A percentile compares a stretch with the other conserved stretches of the same genome.
Evolutionary conservation across 1,140 invertebrate species (phyloP).

Genomic region (Drosophila subpulchrella): DNA sequence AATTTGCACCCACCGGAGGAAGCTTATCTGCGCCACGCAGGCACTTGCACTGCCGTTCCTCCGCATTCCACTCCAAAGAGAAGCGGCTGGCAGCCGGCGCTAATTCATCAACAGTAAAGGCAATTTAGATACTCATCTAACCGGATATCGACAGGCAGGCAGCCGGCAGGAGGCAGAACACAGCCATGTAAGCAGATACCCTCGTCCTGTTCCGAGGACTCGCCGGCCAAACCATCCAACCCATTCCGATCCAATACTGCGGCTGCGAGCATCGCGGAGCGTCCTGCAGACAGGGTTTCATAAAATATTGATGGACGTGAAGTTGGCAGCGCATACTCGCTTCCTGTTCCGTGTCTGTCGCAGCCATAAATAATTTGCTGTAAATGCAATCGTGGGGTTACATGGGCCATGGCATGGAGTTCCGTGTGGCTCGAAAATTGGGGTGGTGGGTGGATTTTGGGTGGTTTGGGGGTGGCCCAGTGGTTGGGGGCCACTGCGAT

Average conservation of each 20-base stretch:
- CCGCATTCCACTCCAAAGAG: slow-evolving; percentile 7
- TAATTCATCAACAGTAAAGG: slow-evolving; percentile 83
- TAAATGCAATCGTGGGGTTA: slow-evolving; percentile 80
- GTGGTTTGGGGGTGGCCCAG: not conserved
- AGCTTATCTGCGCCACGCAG: slow-evolving; percentile 63
- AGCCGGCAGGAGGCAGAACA: slow-evolving; percentile 34
- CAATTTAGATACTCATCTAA: slow-evolving; percentile 83
- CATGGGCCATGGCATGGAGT: slow-evolving; percentile 58
- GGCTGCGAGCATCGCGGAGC: slow-evolving; percentile 31
- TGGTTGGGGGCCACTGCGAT: slow-evolving; percentile 39
- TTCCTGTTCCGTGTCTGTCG: slow-evolving; percentile 81
- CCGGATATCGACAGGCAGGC: slow-evolving; percentile 79
- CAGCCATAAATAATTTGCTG: slow-evolving; percentile 83
- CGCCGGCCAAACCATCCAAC: not conserved
- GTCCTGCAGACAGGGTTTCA: slow-evolving; percentile 80
- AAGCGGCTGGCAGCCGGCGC: slow-evolving; percentile 51
- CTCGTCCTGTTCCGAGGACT: slow-evolving; percentile 33
- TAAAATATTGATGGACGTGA: slow-evolving; percentile 83
- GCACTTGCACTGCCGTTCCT: slow-evolving; percentile 24
- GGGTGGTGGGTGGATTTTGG: not conserved
- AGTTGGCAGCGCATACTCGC: slow-evolving; percentile 79
- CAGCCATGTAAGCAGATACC: slow-evolving; percentile 61
- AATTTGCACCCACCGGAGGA: slow-evolving; percentile 61
- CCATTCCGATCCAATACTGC: slow-evolving; percentile 14
- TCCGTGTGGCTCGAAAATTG: slow-evolving; percentile 4